A percentile compares a stretch with the other conserved stretches of the same genome.
These are phyloP conservation scores for Teleogryllus oceanicus DNA, from an alignment of 2,888 invertebrate genomes.

Conservation along the genomic window DNA sequence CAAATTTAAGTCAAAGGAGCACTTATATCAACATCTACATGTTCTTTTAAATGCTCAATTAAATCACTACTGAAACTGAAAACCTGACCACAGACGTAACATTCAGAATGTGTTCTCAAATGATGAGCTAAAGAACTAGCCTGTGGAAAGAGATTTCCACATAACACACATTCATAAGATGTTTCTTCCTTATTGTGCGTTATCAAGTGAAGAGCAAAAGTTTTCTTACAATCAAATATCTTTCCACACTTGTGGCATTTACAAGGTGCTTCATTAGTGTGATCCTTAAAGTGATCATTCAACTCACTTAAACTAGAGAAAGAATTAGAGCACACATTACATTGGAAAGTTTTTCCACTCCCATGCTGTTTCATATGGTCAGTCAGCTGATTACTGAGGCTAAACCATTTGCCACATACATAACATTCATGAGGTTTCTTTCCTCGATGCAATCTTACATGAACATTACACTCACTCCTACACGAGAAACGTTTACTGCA, in stretches of 20 bases:
- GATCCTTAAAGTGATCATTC: constrained; percentile 7
- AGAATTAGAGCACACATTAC: background rate
- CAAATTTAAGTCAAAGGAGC: background rate
- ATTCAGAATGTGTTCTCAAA: constrained; percentile 1
- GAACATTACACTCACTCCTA: constrained; percentile 6
- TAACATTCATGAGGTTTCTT: constrained; percentile 9
- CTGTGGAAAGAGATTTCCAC: background rate
- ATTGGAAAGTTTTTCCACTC: background rate
- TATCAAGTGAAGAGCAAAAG: constrained; percentile 6
- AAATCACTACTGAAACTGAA: constrained; percentile 8
- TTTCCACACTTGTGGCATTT: constrained; percentile 18
- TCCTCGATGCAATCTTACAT: background rate
- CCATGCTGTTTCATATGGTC: background rate
- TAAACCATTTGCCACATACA: constrained; percentile 18
- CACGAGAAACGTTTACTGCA: background rate
- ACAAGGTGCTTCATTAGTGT: background rate
- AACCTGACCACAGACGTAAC: constrained; percentile 18
- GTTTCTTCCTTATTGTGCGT: background rate
- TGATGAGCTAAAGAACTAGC: background rate
- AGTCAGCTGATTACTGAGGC: background rate
- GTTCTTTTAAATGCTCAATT: constrained; percentile 3
- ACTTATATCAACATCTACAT: constrained; percentile 1
- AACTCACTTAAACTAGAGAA: constrained; percentile 9
- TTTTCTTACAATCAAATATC: constrained; percentile 6
- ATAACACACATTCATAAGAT: background rate